Evolutionary conservation across 2,113 vertebrate genomes (phyloP).

Genomic region (Misgurnus mizolepis): DNA sequence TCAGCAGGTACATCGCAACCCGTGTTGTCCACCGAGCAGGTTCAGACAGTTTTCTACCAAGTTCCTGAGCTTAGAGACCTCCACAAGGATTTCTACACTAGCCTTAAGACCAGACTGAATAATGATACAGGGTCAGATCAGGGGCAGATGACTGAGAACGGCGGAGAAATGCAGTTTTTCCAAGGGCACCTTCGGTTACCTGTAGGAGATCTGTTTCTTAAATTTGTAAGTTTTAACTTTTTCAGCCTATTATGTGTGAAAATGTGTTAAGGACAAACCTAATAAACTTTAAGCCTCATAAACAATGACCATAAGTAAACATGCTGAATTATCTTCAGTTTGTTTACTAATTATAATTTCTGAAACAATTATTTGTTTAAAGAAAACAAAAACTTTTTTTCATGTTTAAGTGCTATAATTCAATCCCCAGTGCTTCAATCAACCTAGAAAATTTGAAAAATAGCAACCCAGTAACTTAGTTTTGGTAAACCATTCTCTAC

Average conservation of each 20-base stretch:
- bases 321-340: background rate
- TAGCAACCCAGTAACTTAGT: no score
- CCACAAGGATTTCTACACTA: conserved; percentile 67
- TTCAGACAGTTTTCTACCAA: conserved; percentile 77
- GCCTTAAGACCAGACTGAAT: conserved; percentile 62
- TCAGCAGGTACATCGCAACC: conserved; percentile 78
- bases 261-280: background rate
- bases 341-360: no score
- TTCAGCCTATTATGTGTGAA: background rate
- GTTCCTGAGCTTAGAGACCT: conserved; percentile 73
- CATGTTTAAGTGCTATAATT: no score
- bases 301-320: background rate
- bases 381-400: no score
- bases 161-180: background rate
- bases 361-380: no score
- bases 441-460: no score
- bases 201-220: conserved; percentile 74
- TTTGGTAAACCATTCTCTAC: no score
- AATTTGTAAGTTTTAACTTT: conserved; percentile 63
- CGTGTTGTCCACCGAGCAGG: conserved; percentile 69
- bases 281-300: no score
- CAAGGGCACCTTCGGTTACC: conserved; percentile 45
- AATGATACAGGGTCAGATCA: background rate
- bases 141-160: background rate
- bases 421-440: no score